Conservation (phyloP, 2,113 vertebrate genomes). For the Lampris megalopsis region DNA sequence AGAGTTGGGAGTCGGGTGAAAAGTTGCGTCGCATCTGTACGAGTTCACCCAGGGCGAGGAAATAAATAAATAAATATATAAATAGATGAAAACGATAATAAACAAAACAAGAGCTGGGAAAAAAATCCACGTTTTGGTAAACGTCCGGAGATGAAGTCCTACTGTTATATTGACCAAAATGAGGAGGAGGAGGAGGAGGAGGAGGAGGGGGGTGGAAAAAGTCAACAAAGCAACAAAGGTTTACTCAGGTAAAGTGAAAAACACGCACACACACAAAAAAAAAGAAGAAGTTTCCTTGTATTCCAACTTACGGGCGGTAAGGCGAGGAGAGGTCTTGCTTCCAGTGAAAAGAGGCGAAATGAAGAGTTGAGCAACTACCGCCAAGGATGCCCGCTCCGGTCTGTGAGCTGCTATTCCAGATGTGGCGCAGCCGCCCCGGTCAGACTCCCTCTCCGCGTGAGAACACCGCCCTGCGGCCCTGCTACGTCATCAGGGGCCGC, state of each 20-base stretch:
- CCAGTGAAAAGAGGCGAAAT: constrained; percentile 45
- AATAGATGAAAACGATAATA: constrained; percentile 21
- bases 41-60: background rate
- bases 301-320: constrained; percentile 79
- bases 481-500: constrained; percentile 78
- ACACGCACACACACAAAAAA: background rate
- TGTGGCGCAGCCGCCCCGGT: constrained; percentile 76
- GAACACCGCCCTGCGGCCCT: constrained; percentile 83
- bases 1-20: too few species aligned
- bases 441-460: constrained; percentile 72
- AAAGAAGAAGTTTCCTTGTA: background rate
- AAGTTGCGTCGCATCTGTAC: too few species aligned
- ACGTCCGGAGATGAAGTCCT: constrained; percentile 44
- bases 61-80: constrained; percentile 46
- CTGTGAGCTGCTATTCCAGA: constrained; percentile 81
- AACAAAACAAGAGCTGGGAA: too few species aligned
- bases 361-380: constrained; percentile 50
- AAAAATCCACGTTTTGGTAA: too few species aligned
- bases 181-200: too few species aligned
- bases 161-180: background rate
- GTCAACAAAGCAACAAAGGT: background rate
- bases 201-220: background rate
- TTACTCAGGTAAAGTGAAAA: background rate
- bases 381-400: constrained; percentile 59
- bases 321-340: constrained; percentile 44